A percentile compares a stretch with the other conserved stretches of the same genome.
phyloP scores from a whole-genome alignment of 2,888 invertebrate species.

The Podabrus alpinus region DNA sequence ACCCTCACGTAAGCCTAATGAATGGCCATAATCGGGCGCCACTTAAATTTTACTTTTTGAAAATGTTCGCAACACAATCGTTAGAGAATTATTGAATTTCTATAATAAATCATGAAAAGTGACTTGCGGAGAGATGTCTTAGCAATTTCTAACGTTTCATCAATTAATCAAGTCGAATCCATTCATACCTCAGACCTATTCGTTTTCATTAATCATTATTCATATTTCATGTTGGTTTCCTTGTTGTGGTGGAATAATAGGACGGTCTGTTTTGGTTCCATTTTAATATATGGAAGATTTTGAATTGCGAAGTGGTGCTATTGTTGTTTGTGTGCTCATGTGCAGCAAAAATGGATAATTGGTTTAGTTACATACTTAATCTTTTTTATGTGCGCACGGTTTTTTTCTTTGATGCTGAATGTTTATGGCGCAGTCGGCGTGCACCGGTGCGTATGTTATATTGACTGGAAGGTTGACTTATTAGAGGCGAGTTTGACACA shows the following conservation, averaged over 20 bases:
- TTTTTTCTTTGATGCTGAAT: neutral
- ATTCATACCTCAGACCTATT: neutral
- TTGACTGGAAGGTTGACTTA: conserved; percentile 51
- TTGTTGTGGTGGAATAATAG: neutral
- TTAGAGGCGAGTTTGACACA: conserved; percentile 54
- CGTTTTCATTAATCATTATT: neutral
- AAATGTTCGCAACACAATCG: neutral
- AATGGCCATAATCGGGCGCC: neutral
- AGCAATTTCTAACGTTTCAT: neutral
- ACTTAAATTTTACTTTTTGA: neutral
- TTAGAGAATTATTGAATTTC: neutral
- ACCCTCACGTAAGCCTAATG: neutral
- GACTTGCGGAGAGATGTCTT: neutral
- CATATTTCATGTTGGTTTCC: neutral
- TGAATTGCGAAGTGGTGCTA: neutral
- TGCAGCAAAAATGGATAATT: neutral
- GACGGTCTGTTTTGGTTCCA: neutral
- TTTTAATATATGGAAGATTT: neutral
- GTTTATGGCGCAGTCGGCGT: conserved; percentile 9
- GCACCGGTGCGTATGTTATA: conserved; percentile 43
- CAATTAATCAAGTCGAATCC: neutral
- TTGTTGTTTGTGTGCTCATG: neutral
- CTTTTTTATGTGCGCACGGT: conserved; percentile 1
- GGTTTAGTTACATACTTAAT: neutral
- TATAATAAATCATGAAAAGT: neutral